These are phyloP conservation scores for Progne subis DNA, from an alignment of 2,113 vertebrate genomes.

Conservation along the genomic window DNA sequence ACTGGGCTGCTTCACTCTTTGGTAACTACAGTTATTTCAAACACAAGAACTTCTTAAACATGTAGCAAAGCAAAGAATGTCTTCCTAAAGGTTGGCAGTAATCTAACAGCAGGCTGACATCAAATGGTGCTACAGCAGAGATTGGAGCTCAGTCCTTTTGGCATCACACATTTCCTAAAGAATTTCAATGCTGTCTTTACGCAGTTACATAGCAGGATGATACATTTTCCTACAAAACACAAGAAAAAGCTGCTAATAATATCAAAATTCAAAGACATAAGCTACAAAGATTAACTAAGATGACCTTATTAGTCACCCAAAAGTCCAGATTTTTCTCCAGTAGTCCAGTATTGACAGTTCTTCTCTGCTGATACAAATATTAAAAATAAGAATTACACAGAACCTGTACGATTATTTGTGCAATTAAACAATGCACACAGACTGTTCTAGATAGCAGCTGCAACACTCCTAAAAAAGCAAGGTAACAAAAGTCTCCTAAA, in stretches of 20 bases:
- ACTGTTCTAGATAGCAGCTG: not conserved
- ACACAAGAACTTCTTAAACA: not conserved
- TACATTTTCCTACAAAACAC: not conserved
- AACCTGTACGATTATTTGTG: not conserved
- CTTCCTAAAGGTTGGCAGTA: not conserved
- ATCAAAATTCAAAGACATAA: not conserved
- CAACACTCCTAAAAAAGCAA: not conserved
- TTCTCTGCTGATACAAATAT: not conserved
- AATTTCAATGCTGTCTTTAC: not conserved
- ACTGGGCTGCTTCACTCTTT: not conserved
- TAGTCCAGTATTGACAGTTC: not conserved
- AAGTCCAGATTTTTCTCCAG: not conserved
- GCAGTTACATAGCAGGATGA: fast-evolving
- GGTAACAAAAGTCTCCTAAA: not conserved
- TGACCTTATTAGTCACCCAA: not conserved
- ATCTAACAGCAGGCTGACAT: not conserved
- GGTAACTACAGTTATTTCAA: not conserved
- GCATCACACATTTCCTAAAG: not conserved
- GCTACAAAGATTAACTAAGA: not conserved
- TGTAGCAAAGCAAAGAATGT: not conserved
- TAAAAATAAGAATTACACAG: not conserved
- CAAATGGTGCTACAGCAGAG: not conserved
- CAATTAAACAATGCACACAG: not conserved
- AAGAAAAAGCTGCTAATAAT: not conserved
- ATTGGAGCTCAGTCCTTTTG: not conserved